phyloP scores from a whole-genome alignment of 2,888 invertebrate genomes.

The Heliconius ethilla region DNA sequence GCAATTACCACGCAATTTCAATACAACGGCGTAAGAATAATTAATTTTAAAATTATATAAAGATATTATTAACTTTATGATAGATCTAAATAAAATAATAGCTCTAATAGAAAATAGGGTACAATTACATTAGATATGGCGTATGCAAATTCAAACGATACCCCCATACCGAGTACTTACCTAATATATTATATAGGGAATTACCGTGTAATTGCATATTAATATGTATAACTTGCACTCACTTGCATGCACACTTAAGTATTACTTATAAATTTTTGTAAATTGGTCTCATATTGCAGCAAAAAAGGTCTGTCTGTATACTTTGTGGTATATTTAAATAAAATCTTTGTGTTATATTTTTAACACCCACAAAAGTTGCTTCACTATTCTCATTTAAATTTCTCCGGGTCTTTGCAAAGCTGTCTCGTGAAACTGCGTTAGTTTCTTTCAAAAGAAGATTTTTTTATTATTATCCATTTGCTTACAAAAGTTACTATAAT shows the following conservation, averaged over 20 bases:
- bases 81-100: conserved; percentile 9
- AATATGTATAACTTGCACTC: conserved; percentile 39
- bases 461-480: too few species aligned
- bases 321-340: background rate
- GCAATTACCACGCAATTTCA: too few species aligned
- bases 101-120: background rate
- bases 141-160: conserved; percentile 54
- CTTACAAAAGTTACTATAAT: too few species aligned
- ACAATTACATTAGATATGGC: conserved; percentile 43
- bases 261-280: conserved; percentile 17
- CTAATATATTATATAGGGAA: conserved; percentile 43
- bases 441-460: too few species aligned
- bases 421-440: too few species aligned
- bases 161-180: conserved; percentile 31
- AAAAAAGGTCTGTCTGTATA: conserved; percentile 12
- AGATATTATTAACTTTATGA: background rate
- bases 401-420: background rate
- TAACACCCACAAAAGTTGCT: background rate
- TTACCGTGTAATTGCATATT: conserved; percentile 46
- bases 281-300: background rate
- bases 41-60: background rate
- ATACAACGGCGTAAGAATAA: background rate
- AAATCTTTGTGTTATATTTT: background rate
- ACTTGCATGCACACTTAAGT: conserved; percentile 27
- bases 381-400: too few species aligned